Percentiles rank a stretch among this genome's conserved stretches.
Evolutionary conservation across 64 coral and sea anemone species (phyloP).

Genomic region (Acropora yongei): DNA sequence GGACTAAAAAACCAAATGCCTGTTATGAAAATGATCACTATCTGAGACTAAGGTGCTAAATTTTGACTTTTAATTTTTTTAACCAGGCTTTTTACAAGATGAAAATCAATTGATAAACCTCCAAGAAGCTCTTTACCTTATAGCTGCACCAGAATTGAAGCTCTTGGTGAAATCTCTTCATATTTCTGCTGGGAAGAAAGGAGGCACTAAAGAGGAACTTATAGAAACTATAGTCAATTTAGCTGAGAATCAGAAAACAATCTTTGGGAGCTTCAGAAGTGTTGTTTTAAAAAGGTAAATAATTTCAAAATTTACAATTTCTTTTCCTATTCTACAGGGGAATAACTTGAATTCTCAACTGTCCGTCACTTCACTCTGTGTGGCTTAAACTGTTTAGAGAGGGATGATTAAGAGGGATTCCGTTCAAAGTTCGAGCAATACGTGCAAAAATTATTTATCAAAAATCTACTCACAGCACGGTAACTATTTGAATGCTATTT

Average conservation of each 20-base stretch:
- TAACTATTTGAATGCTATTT: no score
- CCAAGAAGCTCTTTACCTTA: conserved; percentile 65
- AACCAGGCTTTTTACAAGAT: conserved; percentile 80
- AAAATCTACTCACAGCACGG: no score
- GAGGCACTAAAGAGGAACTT: conserved; percentile 62
- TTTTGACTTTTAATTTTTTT: background rate
- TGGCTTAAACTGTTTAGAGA: background rate
- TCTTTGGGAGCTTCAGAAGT: conserved; percentile 68
- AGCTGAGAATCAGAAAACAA: conserved; percentile 65
- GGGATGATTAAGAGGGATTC: no score
- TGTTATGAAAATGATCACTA: no score
- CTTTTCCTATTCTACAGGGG: no score
- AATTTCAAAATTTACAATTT: no score
- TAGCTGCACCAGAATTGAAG: conserved; percentile 74
- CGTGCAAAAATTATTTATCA: no score
- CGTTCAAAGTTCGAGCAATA: no score
- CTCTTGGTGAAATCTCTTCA: conserved; percentile 77
- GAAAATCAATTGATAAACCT: conserved; percentile 70
- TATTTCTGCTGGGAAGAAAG: conserved; percentile 53
- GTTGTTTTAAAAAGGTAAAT: conserved; percentile 84
- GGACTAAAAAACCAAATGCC: no score
- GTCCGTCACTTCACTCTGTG: background rate
- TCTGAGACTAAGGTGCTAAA: background rate
- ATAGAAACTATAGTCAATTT: conserved; percentile 71
- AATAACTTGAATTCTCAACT: no score